Base-by-base conservation (phyloP, 1,140 invertebrate genomes). In the Bombus waltoni region DNA sequence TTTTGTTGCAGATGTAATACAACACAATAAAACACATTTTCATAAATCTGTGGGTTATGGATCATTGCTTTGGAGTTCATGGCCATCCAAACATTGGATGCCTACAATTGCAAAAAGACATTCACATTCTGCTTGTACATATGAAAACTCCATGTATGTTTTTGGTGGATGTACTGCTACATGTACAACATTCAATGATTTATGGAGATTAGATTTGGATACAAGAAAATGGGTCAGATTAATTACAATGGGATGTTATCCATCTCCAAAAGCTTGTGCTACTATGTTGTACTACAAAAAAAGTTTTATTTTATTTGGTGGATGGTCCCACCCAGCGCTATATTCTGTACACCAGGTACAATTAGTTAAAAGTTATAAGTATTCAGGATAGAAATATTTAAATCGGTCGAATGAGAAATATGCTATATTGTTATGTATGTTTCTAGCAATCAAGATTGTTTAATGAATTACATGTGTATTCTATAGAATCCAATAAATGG, bases 91-190 rank as follows among this genome's bases (percentile, higher is more conserved):
- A 74, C 95, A 96, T 79, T 96, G 96, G 92, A 40, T 72, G 70
- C 96, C 97, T 32, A 97, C 96, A 32, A 98, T 99, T 88, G 97
- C 98, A 8, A 98, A 98, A 94, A 96, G 98, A 87, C 99, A 98
- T 95, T 99, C 98, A 1, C 98, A 99, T 96, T 97, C 98, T 87
- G 98, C 98, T 70, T 98, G 97, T 92, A 97, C 97, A 81, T 96
- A 97, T 93, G 96, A 97, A 74, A 98, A 98, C 94, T 97, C 96
- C 5, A 98, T 99, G 98, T 99, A 98, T 94, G 97, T 99, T 53
- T 99, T 99, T 96, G 99, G 99, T 73, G 99, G 99, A 2, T 99
- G 98, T 90, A 99, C 98, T n/a, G 97, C 98, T 53, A 97, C 98
- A 62, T 97, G 97, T 91, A 99, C 99, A 35, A 98, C 99, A 18